These are phyloP conservation scores for Trichonephila clavipes DNA, from an alignment of 1,140 invertebrate species.

Conservation along the genomic window DNA sequence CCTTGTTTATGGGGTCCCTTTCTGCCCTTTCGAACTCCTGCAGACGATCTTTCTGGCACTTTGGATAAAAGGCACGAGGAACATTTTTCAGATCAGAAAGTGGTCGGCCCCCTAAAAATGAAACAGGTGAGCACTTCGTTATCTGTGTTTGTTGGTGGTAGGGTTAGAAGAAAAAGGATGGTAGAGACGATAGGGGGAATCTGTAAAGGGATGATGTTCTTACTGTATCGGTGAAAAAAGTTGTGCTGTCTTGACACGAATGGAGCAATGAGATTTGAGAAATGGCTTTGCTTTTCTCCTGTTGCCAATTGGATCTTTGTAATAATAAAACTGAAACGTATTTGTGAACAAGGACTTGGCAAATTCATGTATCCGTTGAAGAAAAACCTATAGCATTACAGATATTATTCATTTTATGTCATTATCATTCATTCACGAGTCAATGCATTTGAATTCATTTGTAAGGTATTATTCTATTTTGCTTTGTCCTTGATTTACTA, in stretches of 20 bases:
- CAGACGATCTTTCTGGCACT: slow-evolving; percentile 3
- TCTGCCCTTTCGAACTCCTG: neutral
- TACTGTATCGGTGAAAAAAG: neutral
- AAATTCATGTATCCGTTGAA: no score
- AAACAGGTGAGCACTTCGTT: neutral
- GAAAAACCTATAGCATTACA: no score
- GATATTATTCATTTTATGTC: no score
- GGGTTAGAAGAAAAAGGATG: neutral
- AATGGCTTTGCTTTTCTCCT: no score
- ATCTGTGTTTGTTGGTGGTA: neutral
- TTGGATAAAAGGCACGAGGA: neutral
- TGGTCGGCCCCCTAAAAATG: neutral
- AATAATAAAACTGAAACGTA: no score
- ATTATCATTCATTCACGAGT: no score
- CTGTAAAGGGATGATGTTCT: neutral
- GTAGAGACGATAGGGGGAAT: neutral
- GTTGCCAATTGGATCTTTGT: no score
- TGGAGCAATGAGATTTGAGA: neutral
- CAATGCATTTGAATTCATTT: no score
- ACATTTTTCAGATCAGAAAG: neutral
- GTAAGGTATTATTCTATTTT: no score
- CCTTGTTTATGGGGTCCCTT: slow-evolving; percentile 23
- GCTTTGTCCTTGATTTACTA: no score
- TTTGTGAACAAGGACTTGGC: no score
- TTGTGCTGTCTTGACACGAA: neutral